phyloP scores from a whole-genome alignment of 2,888 invertebrate species.

The Megaustenia siamemsis region DNA sequence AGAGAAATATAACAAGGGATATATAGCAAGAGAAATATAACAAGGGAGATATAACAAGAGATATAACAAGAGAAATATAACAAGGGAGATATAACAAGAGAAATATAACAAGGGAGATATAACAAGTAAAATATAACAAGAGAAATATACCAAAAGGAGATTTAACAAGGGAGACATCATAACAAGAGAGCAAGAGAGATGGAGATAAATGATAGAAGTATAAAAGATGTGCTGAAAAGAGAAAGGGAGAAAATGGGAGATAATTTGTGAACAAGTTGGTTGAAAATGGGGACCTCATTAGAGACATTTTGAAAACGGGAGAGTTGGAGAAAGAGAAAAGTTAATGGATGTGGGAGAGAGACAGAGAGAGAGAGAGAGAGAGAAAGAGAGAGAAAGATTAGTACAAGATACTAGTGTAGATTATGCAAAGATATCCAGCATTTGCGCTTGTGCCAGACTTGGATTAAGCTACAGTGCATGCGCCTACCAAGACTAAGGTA shows the following conservation, averaged over 20 bases:
- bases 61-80: too few relatives aligned
- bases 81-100: too few relatives aligned
- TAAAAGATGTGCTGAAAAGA: background rate
- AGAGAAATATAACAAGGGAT: too few relatives aligned
- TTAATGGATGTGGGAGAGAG: background rate
- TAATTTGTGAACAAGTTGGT: background rate
- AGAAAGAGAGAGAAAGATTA: background rate
- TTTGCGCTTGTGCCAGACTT: background rate
- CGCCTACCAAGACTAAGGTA: background rate
- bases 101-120: too few relatives aligned
- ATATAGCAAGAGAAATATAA: too few relatives aligned
- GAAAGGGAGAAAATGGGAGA: background rate
- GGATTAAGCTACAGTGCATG: background rate
- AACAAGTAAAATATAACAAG: too few relatives aligned
- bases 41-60: too few relatives aligned
- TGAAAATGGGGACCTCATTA: too few relatives aligned
- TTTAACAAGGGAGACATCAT: too few relatives aligned
- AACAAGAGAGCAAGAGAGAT: background rate
- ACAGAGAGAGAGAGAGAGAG: conserved; percentile 7
- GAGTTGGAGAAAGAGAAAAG: background rate
- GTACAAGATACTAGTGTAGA: background rate
- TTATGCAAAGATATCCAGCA: background rate
- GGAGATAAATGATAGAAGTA: background rate
- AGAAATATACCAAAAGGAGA: too few relatives aligned
- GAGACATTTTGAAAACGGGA: background rate